A percentile compares a stretch with the other conserved stretches of the same genome.
These are phyloP conservation scores for Muscicapa comitata DNA, from an alignment of 2,797 vertebrate species.

Conservation along the genomic window DNA sequence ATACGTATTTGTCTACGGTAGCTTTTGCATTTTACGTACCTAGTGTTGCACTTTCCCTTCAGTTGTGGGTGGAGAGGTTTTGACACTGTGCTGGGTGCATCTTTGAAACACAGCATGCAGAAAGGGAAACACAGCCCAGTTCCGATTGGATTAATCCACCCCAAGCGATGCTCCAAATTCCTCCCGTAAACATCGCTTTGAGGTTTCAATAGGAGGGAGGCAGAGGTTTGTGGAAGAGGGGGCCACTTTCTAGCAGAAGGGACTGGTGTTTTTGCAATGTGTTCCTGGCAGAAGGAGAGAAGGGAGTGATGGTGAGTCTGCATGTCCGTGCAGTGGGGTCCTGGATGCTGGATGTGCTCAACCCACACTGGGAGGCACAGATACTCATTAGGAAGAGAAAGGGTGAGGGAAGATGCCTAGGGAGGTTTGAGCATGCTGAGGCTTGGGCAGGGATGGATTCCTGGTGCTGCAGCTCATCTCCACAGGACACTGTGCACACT, in stretches of 20 bases:
- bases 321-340: accelerated
- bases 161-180: not conserved
- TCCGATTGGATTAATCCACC: not conserved
- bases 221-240: not conserved
- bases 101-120: not conserved
- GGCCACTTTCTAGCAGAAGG: not conserved
- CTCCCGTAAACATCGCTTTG: accelerated
- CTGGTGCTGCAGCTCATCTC: not conserved
- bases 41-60: not conserved
- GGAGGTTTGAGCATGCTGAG: not conserved
- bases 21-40: not conserved
- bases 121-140: not conserved
- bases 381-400: not conserved
- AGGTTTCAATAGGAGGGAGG: accelerated
- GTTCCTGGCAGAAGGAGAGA: not conserved
- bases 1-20: not conserved
- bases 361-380: not conserved
- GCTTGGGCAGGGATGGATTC: not conserved
- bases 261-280: accelerated
- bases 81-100: not conserved
- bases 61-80: not conserved
- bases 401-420: not conserved
- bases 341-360: accelerated
- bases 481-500: accelerated
- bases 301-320: accelerated